Conservation (phyloP, 2,113 vertebrate species). For the Salvator merianae region DNA sequence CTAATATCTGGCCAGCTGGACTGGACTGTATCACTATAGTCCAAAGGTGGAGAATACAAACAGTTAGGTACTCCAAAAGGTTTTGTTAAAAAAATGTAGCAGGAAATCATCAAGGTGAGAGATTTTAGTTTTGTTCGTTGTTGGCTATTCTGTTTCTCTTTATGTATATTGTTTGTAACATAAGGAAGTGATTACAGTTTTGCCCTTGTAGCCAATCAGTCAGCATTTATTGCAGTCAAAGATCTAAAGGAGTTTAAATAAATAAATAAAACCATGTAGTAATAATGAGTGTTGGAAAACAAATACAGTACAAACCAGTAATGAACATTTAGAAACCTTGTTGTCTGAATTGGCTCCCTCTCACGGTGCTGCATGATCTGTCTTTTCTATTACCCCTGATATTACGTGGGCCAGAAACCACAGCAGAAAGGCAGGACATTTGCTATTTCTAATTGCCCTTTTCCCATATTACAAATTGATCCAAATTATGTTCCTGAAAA, state of each 20-base stretch:
- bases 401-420: background rate
- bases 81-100: background rate
- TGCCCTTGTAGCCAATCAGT: too few relatives aligned
- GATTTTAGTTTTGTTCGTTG: background rate
- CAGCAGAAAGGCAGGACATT: background rate
- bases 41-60: background rate
- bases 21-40: background rate
- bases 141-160: background rate
- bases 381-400: background rate
- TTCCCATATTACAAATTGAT: background rate
- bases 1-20: background rate
- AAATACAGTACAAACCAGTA: background rate
- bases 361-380: background rate
- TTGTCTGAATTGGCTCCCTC: background rate
- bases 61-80: background rate
- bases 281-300: background rate
- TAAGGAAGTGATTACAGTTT: too few relatives aligned
- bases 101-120: background rate
- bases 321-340: too few relatives aligned
- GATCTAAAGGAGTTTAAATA: too few relatives aligned
- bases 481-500: background rate
- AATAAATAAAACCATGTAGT: too few relatives aligned
- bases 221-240: too few relatives aligned
- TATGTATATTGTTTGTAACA: background rate
- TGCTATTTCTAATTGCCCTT: background rate